Evolutionary conservation across 2,113 vertebrate genomes (phyloP), one percentile per base, ranked within the genome.

Genomic region (Ceyx margarethae): DNA sequence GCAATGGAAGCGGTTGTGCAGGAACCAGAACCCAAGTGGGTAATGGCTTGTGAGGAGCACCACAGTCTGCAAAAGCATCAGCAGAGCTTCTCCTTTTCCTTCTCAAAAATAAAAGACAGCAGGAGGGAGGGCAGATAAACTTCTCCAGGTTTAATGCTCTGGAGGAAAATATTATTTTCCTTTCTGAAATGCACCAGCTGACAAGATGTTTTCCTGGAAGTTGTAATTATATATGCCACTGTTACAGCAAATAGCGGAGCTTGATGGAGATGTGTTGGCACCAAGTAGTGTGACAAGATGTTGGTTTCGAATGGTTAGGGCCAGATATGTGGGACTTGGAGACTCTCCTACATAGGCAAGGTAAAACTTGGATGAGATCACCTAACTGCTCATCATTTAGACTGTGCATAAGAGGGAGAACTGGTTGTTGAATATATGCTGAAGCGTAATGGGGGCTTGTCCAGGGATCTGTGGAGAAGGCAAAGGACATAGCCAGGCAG

Each of bases 211-310:
- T 94, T 91, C 76, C 71, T 92, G 61, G 5, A 37, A 72, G 80
- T 71, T 90, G 73, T 75, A 89, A 68, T 92, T 92, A 67, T 77
- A 28, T 22, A 21, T 87, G 75, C 69, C 73, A 81, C 21, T 51
- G 67, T 76, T 82, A 31, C 6, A 85, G 92, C 51, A 85, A 68
- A 85, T 22, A 73, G 11, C 71, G 68, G 85, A 87, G 94, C 50
- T 82, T 79, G 64, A 54, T 29, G 82, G 87, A 89, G 89, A 71
- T 57, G 74, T 79, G 90, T 81, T 89, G 89, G 89, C 94, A 89
- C 14, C 4, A 3, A 23, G 65, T 2, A 3, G 15, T 60, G 77
- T 22, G 66, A 43, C 35, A 57, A 66, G 77, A 53, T 86, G 66
- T 45, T 53, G 26, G 15, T 4, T 86, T 88, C 37, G 11, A 37